Conservation (phyloP, 2,888 invertebrate species). For the Pammene aurita region DNA sequence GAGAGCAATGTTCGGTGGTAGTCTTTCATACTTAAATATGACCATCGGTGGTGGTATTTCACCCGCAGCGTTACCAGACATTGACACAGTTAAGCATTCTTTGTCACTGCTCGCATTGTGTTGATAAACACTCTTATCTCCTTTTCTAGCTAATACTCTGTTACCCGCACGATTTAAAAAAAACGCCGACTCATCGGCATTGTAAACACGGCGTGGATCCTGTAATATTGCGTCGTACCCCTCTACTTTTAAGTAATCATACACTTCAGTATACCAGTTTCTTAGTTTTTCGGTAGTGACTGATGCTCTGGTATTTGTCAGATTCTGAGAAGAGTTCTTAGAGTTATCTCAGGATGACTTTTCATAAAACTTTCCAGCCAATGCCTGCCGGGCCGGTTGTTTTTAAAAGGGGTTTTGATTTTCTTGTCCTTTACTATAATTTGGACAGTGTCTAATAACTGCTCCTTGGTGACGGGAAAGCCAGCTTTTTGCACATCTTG, state of each 20-base stretch:
- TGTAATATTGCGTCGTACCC: conserved; percentile 44
- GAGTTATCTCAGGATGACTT: too few relatives aligned
- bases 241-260: conserved; percentile 44
- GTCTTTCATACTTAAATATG: background rate
- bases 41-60: conserved; percentile 16
- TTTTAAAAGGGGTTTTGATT: conserved; percentile 2
- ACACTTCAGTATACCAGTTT: conserved; percentile 46
- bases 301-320: conserved; percentile 23
- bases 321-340: too few relatives aligned
- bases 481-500: background rate
- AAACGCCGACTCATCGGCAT: conserved; percentile 47
- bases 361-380: too few relatives aligned
- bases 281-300: conserved; percentile 45
- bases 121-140: conserved; percentile 48
- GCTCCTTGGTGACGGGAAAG: background rate
- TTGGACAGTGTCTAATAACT: conserved; percentile 1
- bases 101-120: conserved; percentile 46
- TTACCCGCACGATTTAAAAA: conserved; percentile 46
- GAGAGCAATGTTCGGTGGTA: conserved; percentile 4
- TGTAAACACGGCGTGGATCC: conserved; percentile 46
- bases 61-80: conserved; percentile 46
- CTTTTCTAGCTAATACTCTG: conserved; percentile 46
- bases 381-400: background rate
- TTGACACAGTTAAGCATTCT: conserved; percentile 45
- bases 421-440: conserved; percentile 1